Base-by-base conservation (phyloP, 2,888 invertebrate species). In the Proisotoma minuta region DNA sequence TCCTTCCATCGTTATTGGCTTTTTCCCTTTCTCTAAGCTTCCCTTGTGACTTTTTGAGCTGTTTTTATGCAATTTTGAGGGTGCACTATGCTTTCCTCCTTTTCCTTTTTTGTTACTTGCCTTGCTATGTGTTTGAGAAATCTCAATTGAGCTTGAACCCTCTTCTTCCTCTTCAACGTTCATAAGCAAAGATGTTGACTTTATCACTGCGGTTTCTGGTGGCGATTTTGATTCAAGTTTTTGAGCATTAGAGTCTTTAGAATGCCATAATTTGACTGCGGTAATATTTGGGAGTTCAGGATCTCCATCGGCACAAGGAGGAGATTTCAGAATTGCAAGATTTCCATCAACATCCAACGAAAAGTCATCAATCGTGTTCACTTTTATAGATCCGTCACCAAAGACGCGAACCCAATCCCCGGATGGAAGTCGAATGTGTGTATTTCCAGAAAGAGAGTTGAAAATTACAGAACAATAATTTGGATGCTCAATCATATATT, bases 401-500 rank as follows among this genome's bases (percentile, higher is more conserved):
- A 69, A 68, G 8, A 71, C 51, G 23, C 71, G 50, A 4, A 62
- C 63, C 71, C 71, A 71, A 49, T 69, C 71, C 18, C 69, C 71
- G 47, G 64, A 52, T 8, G 68, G 68, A 10, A 71, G 50, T 26
- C 65, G 62, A n/a, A 71, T 28, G 48, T 71, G 69, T 3, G 62
- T 48, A 29, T 69, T 69, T 3, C 65, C 65, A 1, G 71, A 69
- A 0, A 71, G 29, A 10, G 64, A 65, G 50, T 71, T 71, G 52
- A 69, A 69, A 40, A 71, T 59, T 4, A 71, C 64, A 2, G 68
- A 65, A 15, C 63, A 54, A 39, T 71, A 71, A 34, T 69, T 69
- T 22, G 71, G 69, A 62, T 71, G 71, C 40, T 71, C 71, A 2
- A 71, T 56, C 69, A 71, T 68, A 48, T 66, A 69, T 27, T 69